Evolutionary conservation across 2,797 vertebrate genomes (phyloP).

Genomic region (Schizopygopsis malacanthus): DNA sequence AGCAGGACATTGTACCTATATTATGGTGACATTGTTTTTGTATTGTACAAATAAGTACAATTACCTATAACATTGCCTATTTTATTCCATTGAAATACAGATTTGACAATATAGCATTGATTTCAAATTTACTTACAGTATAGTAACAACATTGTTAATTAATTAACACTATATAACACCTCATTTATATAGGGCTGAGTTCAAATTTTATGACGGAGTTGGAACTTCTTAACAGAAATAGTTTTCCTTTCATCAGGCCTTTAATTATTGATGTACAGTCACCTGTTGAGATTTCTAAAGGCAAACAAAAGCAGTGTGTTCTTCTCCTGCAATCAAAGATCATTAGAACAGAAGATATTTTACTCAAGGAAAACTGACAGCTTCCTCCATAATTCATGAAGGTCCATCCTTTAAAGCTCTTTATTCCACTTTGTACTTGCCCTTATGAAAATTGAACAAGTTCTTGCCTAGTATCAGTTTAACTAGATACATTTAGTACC

Average conservation of each 20-base stretch:
- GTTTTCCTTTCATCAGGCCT: background rate
- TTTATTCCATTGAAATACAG: background rate
- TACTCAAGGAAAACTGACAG: slow-evolving; percentile 13
- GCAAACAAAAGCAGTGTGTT: background rate
- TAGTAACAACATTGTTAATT: background rate
- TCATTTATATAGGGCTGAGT: background rate
- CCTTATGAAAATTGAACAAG: slow-evolving; percentile 6
- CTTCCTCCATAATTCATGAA: slow-evolving; percentile 28
- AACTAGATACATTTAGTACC: background rate
- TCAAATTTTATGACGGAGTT: background rate
- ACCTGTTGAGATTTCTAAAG: background rate
- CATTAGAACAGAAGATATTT: slow-evolving; percentile 11
- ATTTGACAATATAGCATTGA: background rate
- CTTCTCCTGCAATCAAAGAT: background rate
- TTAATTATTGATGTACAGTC: slow-evolving; percentile 18
- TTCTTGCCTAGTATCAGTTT: slow-evolving; percentile 8
- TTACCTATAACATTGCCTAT: background rate
- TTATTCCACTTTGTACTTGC: slow-evolving; percentile 3
- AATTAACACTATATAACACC: background rate
- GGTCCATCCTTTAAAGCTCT: slow-evolving; percentile 26
- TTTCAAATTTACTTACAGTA: background rate
- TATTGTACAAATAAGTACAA: background rate
- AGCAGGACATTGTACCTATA: background rate
- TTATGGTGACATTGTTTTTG: background rate
- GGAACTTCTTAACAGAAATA: background rate